Evolutionary conservation across 2,888 invertebrate species (phyloP).

Genomic region (Mythimna impura): DNA sequence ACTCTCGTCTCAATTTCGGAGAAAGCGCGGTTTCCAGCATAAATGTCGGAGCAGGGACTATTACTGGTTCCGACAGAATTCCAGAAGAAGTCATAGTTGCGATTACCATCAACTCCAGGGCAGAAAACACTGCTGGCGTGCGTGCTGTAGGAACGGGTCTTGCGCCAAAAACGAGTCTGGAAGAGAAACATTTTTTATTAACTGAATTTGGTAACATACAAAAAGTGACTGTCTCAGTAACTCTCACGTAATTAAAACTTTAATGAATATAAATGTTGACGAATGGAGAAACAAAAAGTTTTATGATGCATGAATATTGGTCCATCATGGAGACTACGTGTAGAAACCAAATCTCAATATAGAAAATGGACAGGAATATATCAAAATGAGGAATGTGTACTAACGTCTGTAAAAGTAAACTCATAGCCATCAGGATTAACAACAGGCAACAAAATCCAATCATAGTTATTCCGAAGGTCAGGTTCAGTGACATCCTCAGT

Average conservation of each 20-base stretch:
- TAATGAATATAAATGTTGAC: no score
- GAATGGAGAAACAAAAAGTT: no score
- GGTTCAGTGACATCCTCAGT: conserved; percentile 90
- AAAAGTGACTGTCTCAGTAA: no score
- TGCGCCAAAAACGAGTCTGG: conserved; percentile 91
- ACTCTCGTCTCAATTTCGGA: conserved; percentile 92
- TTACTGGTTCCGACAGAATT: conserved; percentile 90
- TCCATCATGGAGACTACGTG: no score
- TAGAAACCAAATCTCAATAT: no score
- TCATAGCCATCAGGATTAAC: conserved; percentile 94
- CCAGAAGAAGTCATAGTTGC: conserved; percentile 94
- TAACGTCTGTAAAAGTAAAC: conserved; percentile 84
- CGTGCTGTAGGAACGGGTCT: conserved; percentile 90
- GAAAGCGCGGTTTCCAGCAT: conserved; percentile 91
- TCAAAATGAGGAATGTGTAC: not conserved
- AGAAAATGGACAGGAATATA: not conserved
- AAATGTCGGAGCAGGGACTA: conserved; percentile 91
- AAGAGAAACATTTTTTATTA: conserved; percentile 37
- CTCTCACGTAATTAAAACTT: no score
- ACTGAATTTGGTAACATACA: no score
- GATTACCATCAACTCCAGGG: conserved; percentile 93
- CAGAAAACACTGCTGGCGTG: conserved; percentile 81
- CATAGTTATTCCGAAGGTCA: conserved; percentile 90
- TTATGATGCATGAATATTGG: no score
- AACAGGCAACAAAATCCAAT: conserved; percentile 92